Base-by-base conservation (phyloP, 2,888 invertebrate genomes). In the Pseudococcus jackbeardsleyi region DNA sequence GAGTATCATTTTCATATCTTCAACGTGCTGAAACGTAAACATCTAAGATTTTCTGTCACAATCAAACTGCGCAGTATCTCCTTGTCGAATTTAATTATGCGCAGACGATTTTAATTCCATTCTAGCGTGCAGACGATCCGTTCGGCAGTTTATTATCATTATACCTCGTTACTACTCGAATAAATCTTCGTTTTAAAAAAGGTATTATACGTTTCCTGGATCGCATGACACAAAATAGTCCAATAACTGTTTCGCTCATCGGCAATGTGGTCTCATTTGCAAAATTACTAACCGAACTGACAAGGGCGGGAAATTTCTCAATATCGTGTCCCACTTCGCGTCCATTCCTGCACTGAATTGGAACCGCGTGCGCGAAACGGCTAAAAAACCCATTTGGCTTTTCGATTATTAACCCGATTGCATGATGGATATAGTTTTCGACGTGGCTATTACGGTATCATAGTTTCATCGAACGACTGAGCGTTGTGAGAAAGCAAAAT, bases 351-450 rank as follows among this genome's bases (percentile, higher is more conserved):
- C 7, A 17, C n/a, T 3, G n/a, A 54, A 54, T 54, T 8, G 5
- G 6, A 54, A 68, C 68, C 22, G 33, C 72, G 33, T 72, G 33
- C 72, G 17, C 26, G 4, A 33, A 72, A 72, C 33, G 33, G 72
- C 33, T 17, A 72, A 33, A 72, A 33, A 72, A 72, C 12, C 26
- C 72, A 72, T 72, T 72, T 72, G 7, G 19, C 64, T 22, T 19
- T 64, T 64, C 33, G 72, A 72, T 72, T 64, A 72, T 33, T 72
- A 72, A 72, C 72, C 26, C 33, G 33, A 72, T 72, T 33, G 72
- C 72, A 72, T 72, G 72, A 33, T 72, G 72, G 15, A 72, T 33
- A 72, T 72, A 72, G 33, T 72, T 72, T 72, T 72, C 15, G 15
- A 72, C 72, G 72, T 72, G 33, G 64, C 12, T 72, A 68, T n/a